phyloP scores from a whole-genome alignment of 2,888 invertebrate genomes.

The Cyclophora punctaria region DNA sequence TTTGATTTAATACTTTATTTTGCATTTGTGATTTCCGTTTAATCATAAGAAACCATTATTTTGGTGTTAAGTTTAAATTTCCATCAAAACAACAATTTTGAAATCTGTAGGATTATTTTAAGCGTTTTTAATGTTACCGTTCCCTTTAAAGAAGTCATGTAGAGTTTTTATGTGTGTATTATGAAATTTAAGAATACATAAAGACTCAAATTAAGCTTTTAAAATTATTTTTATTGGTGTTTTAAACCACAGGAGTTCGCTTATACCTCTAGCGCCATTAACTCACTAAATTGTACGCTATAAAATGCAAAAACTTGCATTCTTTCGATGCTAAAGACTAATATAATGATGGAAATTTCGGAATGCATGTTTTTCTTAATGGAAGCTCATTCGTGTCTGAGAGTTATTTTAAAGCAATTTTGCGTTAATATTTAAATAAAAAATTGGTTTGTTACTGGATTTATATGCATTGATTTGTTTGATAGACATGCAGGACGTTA shows the following conservation, averaged over 20 bases:
- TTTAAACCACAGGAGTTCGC: conserved; percentile 36
- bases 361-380: conserved; percentile 24
- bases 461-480: too few relatives aligned
- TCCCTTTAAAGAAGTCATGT: too few relatives aligned
- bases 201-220: conserved; percentile 30
- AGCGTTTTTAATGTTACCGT: too few relatives aligned
- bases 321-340: conserved; percentile 26
- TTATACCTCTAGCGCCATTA: conserved; percentile 50
- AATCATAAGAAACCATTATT: too few relatives aligned
- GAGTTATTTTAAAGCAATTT: conserved; percentile 19
- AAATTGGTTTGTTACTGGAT: conserved; percentile 3
- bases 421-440: conserved; percentile 10
- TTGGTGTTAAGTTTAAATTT: too few relatives aligned
- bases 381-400: conserved; percentile 20
- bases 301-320: conserved; percentile 53
- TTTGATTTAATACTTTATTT: too few relatives aligned
- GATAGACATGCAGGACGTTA: too few relatives aligned
- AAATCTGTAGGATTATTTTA: too few relatives aligned
- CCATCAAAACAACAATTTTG: too few relatives aligned
- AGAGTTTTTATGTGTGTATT: too few relatives aligned
- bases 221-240: conserved; percentile 35
- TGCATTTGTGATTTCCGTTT: too few relatives aligned
- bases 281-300: conserved; percentile 50
- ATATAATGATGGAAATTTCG: conserved; percentile 17
- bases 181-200: too few relatives aligned